Evolutionary conservation across 2,888 invertebrate genomes (phyloP).

Genomic region (Mimumesa dahlbomi): DNA sequence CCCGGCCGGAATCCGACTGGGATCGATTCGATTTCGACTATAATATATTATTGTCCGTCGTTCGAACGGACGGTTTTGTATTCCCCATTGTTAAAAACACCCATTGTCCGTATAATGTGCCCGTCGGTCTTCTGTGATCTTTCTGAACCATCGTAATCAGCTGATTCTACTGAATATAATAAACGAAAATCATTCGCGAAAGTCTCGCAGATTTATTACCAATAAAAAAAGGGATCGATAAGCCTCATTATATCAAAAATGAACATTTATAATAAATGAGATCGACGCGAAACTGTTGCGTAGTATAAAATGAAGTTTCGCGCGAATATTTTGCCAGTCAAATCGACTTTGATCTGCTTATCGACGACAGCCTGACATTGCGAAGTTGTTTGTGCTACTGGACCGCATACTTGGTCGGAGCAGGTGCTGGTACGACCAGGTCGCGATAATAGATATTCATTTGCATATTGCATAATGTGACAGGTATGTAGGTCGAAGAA

Average conservation of each 20-base stretch:
- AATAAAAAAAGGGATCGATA: no score
- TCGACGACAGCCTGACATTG: slow-evolving; percentile 32
- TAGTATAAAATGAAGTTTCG: no score
- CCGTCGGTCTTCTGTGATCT: no score
- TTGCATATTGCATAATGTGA: slow-evolving; percentile 57
- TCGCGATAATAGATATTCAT: slow-evolving; percentile 55
- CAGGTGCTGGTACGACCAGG: slow-evolving; percentile 32
- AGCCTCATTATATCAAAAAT: no score
- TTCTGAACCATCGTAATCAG: no score
- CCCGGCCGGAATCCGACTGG: slow-evolving; percentile 50
- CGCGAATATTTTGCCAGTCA: no score
- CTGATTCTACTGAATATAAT: neutral
- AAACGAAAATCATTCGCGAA: no score
- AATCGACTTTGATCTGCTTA: slow-evolving; percentile 18
- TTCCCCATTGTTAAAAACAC: slow-evolving; percentile 6
- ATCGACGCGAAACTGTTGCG: no score
- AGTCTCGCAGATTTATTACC: no score
- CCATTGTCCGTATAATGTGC: neutral
- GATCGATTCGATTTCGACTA: slow-evolving; percentile 53
- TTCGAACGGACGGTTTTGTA: neutral
- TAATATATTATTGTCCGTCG: slow-evolving; percentile 31
- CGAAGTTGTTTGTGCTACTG: slow-evolving; percentile 37
- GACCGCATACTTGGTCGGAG: slow-evolving; percentile 37
- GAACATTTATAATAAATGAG: neutral
- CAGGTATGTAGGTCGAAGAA: slow-evolving; percentile 48